phyloP scores from a whole-genome alignment of 2,797 vertebrate species.

The Hafferia zeledoni region DNA sequence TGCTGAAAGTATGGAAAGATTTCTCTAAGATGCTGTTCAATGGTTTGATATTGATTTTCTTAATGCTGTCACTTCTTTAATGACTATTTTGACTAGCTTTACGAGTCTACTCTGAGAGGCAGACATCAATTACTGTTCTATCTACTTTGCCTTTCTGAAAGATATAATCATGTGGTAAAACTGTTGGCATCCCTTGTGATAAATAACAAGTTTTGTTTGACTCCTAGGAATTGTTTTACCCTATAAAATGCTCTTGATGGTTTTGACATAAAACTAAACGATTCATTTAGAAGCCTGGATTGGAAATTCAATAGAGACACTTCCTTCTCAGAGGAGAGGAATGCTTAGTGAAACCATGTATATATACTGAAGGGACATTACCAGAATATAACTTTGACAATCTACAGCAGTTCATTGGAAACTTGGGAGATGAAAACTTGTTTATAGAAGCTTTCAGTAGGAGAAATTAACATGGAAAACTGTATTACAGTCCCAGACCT shows the following conservation, averaged over 20 bases:
- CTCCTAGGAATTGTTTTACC: constrained; percentile 35
- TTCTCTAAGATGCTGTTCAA: constrained; percentile 17
- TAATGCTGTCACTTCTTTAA: constrained; percentile 32
- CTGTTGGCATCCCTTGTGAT: constrained; percentile 31
- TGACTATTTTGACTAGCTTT: neutral
- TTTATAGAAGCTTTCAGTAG: neutral
- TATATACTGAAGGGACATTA: neutral
- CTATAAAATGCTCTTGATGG: constrained; percentile 17
- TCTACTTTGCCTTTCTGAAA: constrained; percentile 40
- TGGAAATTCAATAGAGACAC: neutral
- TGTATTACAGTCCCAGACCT: neutral
- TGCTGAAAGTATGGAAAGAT: constrained; percentile 23
- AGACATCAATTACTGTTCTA: constrained; percentile 12
- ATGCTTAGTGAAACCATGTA: neutral
- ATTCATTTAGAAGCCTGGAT: neutral
- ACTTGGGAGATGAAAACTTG: neutral
- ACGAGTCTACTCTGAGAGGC: neutral
- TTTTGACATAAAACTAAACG: constrained; percentile 44
- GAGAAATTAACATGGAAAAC: neutral
- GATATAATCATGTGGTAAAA: constrained; percentile 43
- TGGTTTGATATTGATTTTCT: constrained; percentile 49
- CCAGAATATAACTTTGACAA: neutral
- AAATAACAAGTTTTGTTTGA: constrained; percentile 37
- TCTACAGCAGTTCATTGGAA: neutral
- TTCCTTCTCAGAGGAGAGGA: neutral